Evolutionary conservation across 2,888 invertebrate species (phyloP).

Genomic region (Drosophila melanosoma): DNA sequence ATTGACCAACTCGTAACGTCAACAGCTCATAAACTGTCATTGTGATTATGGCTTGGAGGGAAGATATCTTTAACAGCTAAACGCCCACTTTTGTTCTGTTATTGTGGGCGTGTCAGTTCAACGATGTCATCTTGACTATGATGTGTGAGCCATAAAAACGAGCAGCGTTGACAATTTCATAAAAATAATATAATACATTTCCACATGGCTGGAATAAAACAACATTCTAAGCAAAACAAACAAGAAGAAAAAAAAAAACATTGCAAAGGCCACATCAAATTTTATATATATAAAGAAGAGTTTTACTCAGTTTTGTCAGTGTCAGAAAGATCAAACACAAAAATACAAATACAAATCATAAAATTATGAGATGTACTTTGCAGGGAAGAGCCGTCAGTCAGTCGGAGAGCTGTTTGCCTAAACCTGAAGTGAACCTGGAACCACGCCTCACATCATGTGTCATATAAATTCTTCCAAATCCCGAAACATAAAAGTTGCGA

Average conservation of each 20-base stretch:
- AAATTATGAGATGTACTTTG: slow-evolving; percentile 38
- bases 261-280: slow-evolving; percentile 33
- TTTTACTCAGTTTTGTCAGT: slow-evolving; percentile 28
- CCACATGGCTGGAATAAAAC: slow-evolving; percentile 37
- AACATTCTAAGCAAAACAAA: slow-evolving; percentile 36
- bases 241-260: slow-evolving; percentile 14
- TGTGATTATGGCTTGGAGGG: slow-evolving; percentile 20
- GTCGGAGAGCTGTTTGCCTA: neutral
- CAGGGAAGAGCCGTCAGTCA: neutral
- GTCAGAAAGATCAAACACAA: slow-evolving; percentile 51
- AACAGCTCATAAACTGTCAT: slow-evolving; percentile 47
- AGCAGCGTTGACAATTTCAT: slow-evolving; percentile 52
- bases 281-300: slow-evolving; percentile 24
- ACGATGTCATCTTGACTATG: slow-evolving; percentile 43
- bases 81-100: slow-evolving; percentile 1
- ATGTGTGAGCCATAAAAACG: slow-evolving; percentile 47
- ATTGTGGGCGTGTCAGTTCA: slow-evolving; percentile 36
- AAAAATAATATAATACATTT: slow-evolving; percentile 44
- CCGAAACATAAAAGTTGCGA: slow-evolving; percentile 61
- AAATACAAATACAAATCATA: slow-evolving; percentile 50
- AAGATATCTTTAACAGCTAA: slow-evolving; percentile 18
- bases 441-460: slow-evolving; percentile 59
- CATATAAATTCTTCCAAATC: slow-evolving; percentile 71
- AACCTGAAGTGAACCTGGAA: slow-evolving; percentile 23
- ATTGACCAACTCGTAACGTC: slow-evolving; percentile 16